These are phyloP conservation scores for Leptoteleia sp. DNA, from an alignment of 1,140 invertebrate species.

Conservation along the genomic window DNA sequence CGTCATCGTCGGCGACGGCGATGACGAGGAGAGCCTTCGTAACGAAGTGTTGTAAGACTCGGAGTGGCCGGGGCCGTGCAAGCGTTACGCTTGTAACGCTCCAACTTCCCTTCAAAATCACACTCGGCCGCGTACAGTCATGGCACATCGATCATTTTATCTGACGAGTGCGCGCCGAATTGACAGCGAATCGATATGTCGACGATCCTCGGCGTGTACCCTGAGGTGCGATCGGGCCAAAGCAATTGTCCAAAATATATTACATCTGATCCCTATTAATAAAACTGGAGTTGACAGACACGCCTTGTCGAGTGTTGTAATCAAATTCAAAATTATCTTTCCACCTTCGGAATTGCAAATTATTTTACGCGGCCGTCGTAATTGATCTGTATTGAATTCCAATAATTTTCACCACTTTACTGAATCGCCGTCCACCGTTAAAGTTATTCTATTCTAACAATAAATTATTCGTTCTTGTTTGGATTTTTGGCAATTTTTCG, in stretches of 20 bases:
- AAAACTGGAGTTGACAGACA: slow-evolving; percentile 54
- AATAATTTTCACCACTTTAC: too few relatives aligned
- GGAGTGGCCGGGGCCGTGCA: slow-evolving; percentile 27
- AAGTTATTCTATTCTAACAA: too few relatives aligned
- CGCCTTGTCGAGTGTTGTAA: slow-evolving; percentile 48
- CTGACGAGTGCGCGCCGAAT: slow-evolving; percentile 54
- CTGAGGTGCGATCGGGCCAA: slow-evolving; percentile 34
- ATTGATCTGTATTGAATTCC: too few relatives aligned
- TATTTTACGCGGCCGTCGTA: slow-evolving; percentile 14
- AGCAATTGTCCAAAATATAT: slow-evolving; percentile 54
- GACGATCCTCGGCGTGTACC: slow-evolving; percentile 22
- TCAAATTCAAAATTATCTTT: slow-evolving; percentile 35
- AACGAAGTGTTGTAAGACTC: slow-evolving; percentile 54
- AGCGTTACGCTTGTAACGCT: slow-evolving; percentile 65
- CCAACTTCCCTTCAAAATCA: slow-evolving; percentile 62
- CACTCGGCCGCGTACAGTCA: slow-evolving; percentile 57
- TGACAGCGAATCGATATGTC: slow-evolving; percentile 62
- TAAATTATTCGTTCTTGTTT: too few relatives aligned
- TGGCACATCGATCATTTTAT: slow-evolving; percentile 63
- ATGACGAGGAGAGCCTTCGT: slow-evolving; percentile 60
- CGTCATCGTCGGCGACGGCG: slow-evolving; percentile 59
- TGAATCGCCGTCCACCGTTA: too few relatives aligned
- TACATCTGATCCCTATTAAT: slow-evolving; percentile 52
- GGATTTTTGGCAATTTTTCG: too few relatives aligned
- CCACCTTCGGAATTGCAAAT: slow-evolving; percentile 6